A percentile compares a stretch with the other conserved stretches of the same genome.
Evolutionary conservation across 2,797 vertebrate species (phyloP).

Genomic region (Buphagus erythrorhynchus): DNA sequence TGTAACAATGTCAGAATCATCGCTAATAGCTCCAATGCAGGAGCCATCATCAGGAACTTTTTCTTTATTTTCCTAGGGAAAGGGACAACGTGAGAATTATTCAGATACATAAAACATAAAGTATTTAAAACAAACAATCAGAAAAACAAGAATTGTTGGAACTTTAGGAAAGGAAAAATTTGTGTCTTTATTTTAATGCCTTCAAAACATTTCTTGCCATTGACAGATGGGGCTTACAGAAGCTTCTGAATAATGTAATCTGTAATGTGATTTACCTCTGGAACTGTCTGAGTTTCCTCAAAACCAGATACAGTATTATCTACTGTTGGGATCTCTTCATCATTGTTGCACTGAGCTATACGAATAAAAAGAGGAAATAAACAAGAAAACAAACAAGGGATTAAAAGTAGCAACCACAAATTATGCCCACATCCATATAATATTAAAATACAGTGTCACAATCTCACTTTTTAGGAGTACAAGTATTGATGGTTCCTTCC

Average conservation of each 20-base stretch:
- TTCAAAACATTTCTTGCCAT: background rate
- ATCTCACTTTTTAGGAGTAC: background rate
- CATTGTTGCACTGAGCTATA: constrained; percentile 70
- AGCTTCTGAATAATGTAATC: background rate
- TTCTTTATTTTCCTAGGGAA: constrained; percentile 68
- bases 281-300: constrained; percentile 57
- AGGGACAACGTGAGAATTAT: background rate
- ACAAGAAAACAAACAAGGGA: background rate
- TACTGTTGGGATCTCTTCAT: constrained; percentile 33
- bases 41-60: constrained; percentile 74
- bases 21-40: constrained; percentile 84
- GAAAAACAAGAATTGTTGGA: background rate
- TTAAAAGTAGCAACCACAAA: background rate
- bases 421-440: background rate
- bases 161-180: background rate
- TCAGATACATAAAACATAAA: background rate
- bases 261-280: constrained; percentile 75
- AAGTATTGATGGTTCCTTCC: background rate
- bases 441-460: background rate
- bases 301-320: constrained; percentile 67
- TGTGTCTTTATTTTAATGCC: background rate
- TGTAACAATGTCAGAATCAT: constrained; percentile 95
- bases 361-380: background rate
- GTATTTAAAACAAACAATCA: background rate
- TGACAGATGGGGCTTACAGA: background rate